Evolutionary conservation across 2,888 invertebrate genomes (phyloP).

Genomic region (Pammene aurita): DNA sequence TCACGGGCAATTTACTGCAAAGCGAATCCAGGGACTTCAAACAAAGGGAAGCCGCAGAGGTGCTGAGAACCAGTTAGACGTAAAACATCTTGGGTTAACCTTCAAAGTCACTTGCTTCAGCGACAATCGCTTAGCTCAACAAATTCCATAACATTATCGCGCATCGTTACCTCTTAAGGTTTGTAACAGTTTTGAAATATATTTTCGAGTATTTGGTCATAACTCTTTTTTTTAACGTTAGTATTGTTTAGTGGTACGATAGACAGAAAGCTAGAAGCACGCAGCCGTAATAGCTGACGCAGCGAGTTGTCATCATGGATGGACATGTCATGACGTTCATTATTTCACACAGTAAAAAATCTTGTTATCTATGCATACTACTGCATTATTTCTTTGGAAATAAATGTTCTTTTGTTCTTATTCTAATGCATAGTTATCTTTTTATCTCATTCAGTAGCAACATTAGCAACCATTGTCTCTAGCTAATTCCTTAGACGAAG

Average conservation of each 20-base stretch:
- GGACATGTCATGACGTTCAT: no score
- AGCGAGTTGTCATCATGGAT: no score
- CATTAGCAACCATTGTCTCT: conserved; percentile 17
- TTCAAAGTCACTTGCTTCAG: background rate
- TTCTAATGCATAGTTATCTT: no score
- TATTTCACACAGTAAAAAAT: no score
- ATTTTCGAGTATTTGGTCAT: no score
- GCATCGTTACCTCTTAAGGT: background rate
- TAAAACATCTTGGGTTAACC: background rate
- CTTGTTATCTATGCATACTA: no score
- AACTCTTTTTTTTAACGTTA: no score
- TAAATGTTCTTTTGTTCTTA: no score
- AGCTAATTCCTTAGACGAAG: conserved; percentile 30
- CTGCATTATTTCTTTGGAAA: no score
- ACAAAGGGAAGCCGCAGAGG: background rate
- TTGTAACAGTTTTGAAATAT: background rate
- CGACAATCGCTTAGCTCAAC: background rate
- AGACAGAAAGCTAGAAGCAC: no score
- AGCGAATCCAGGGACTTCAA: background rate
- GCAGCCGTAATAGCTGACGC: no score
- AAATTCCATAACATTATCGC: background rate
- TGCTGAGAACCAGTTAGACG: background rate
- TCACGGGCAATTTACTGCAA: conserved; percentile 12
- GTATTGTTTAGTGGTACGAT: no score
- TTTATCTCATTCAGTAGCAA: background rate